Evolutionary conservation across 2,797 vertebrate species (phyloP).

Genomic region (Arctocebus calabarensis): DNA sequence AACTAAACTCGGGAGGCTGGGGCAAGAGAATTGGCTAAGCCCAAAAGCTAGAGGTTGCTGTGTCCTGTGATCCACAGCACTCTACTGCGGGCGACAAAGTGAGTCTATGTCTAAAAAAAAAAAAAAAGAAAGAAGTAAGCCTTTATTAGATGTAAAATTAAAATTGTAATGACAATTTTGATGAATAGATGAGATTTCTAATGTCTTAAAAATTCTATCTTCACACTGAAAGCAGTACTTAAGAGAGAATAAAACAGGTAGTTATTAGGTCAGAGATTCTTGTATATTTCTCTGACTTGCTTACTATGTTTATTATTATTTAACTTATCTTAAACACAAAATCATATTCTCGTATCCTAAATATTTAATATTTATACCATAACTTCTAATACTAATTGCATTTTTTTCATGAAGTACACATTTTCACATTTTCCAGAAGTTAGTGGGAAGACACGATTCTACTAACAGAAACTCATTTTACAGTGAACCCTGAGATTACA

Average conservation of each 20-base stretch:
- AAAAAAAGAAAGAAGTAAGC: not conserved
- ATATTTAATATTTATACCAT: not conserved
- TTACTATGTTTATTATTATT: slow-evolving; percentile 17
- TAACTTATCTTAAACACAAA: not conserved
- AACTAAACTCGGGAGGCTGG: too few species aligned
- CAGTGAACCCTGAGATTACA: not conserved
- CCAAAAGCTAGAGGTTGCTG: too few species aligned
- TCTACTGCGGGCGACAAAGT: too few species aligned
- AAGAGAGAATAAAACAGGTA: slow-evolving; percentile 17
- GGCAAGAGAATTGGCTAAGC: too few species aligned
- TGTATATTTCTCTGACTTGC: not conserved
- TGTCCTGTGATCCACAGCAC: too few species aligned
- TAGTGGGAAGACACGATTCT: slow-evolving; percentile 18
- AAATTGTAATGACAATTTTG: not conserved
- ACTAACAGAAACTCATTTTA: slow-evolving; percentile 61
- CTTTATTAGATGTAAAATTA: not conserved
- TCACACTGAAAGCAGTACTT: not conserved
- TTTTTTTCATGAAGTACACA: not conserved
- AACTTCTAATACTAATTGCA: not conserved
- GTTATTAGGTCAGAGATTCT: not conserved
- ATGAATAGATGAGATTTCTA: not conserved
- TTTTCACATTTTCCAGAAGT: not conserved
- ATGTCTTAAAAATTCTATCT: slow-evolving; percentile 26
- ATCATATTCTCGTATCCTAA: not conserved
- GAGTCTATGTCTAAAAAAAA: too few species aligned